Evolutionary conservation across 2,888 invertebrate species (phyloP), one percentile per base, ranked within the genome.

Genomic region (Tenthredo mesomela): DNA sequence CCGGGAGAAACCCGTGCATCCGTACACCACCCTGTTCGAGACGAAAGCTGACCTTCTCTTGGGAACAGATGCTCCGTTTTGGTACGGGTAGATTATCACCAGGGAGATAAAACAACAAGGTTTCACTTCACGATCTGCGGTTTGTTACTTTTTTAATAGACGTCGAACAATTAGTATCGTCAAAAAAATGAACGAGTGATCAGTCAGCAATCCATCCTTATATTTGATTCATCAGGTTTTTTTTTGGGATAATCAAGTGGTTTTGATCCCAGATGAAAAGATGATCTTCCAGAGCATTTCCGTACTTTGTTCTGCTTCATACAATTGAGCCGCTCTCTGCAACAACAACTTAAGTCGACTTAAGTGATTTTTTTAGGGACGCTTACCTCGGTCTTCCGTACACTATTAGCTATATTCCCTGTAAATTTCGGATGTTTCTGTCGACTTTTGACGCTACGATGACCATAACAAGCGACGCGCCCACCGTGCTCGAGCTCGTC

Each of bases 1-100:
- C 47, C 29, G 43, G 29, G 82, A 61, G 80, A 67, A 61, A 82
- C 50, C 70, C 82, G 61, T 77, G 77, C 54, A 37, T 25, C 80
- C 40, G 37, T 37, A 43, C 61, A 37, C 80, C 33, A 9, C 21
- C 40, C 15, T 25, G 29, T 67, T 47, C 82, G 67, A 67, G 67
- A 67, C 82, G 43, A 21, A 67, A 67, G 47, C 82, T n/a, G 43
- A 47, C 25, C 67, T 70, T 70, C 82, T 65, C 82, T 0, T 70
- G 80, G 80, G 80, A 80, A 37, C 29, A 12, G 67, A 40, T 29
- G 29, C 15, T 47, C 15, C 3, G 47, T 47, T 47, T 29, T 61
- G 43, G 65, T 40, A n/a, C 25, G 40, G 25, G 67, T 47, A 61
- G 33, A 58, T 21, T 25, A 37, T 29, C 43, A 29, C 75, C 43